These are phyloP conservation scores for Zaprionus inermis DNA, from an alignment of 1,140 invertebrate species.

Conservation along the genomic window DNA sequence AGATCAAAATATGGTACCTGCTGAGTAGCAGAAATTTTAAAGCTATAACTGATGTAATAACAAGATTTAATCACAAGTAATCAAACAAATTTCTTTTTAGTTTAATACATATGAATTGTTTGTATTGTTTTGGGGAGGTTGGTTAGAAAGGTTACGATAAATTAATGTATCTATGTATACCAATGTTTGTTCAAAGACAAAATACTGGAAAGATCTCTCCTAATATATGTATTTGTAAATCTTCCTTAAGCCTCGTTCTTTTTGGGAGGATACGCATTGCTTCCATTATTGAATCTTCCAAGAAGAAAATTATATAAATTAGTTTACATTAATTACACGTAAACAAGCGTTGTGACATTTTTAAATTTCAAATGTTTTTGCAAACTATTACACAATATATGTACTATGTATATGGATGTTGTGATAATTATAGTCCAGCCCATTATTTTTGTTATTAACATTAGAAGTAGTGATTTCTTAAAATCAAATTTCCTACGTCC, in stretches of 20 bases:
- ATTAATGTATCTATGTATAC: slow-evolving; percentile 3
- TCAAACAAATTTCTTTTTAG: background rate
- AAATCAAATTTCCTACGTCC: background rate
- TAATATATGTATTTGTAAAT: background rate
- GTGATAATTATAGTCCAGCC: slow-evolving; percentile 8
- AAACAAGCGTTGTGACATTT: slow-evolving; percentile 8
- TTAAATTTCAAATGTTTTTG: slow-evolving; percentile 11
- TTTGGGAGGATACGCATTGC: slow-evolving; percentile 10
- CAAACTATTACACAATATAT: slow-evolving; percentile 5
- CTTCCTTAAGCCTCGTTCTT: slow-evolving; percentile 7
- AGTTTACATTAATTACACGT: slow-evolving; percentile 2
- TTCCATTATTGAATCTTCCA: slow-evolving; percentile 15
- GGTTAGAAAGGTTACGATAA: background rate
- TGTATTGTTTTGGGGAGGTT: slow-evolving; percentile 2
- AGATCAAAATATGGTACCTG: slow-evolving; percentile 78
- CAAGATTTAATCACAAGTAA: slow-evolving; percentile 44
- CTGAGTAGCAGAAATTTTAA: slow-evolving; percentile 59
- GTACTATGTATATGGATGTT: background rate
- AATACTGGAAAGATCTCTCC: background rate
- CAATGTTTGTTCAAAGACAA: background rate
- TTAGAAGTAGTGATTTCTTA: background rate
- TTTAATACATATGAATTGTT: slow-evolving; percentile 1
- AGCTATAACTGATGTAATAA: slow-evolving; percentile 40
- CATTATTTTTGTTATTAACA: slow-evolving; percentile 5
- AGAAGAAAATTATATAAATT: slow-evolving; percentile 12